phyloP scores from a whole-genome alignment of 92 coral and sea anemone species.

The Palythoa heliodiscus region DNA sequence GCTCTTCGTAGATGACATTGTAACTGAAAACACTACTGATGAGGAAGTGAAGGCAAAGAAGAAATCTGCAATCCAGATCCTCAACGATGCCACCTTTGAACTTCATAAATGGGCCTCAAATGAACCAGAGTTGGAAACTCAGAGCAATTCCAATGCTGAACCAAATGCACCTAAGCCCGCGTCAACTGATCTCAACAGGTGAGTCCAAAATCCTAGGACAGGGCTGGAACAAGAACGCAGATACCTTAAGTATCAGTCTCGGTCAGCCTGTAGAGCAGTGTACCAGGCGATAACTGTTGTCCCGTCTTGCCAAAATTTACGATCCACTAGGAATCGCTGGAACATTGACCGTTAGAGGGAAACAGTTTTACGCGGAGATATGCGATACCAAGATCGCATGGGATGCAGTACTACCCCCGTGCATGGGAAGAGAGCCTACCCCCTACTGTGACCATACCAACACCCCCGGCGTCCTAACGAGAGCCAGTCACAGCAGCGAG shows the following conservation, averaged over 20 bases:
- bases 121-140: background rate
- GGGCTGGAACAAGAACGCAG: background rate
- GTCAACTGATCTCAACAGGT: background rate
- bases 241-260: background rate
- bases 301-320: background rate
- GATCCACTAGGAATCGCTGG: background rate
- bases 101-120: too few species aligned
- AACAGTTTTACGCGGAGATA: background rate
- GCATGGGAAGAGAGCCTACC: background rate
- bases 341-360: background rate
- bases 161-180: background rate
- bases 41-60: background rate
- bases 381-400: background rate
- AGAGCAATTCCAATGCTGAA: background rate
- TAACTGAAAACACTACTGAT: background rate
- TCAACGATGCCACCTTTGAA: background rate
- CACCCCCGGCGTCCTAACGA: background rate
- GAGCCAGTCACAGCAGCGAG: background rate
- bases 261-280: background rate
- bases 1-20: background rate
- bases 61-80: background rate
- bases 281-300: background rate
- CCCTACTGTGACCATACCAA: background rate
- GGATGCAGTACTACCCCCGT: background rate
- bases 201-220: background rate